Base-by-base conservation (phyloP, 2,113 vertebrate species). In the Puntigrus tetrazona region DNA sequence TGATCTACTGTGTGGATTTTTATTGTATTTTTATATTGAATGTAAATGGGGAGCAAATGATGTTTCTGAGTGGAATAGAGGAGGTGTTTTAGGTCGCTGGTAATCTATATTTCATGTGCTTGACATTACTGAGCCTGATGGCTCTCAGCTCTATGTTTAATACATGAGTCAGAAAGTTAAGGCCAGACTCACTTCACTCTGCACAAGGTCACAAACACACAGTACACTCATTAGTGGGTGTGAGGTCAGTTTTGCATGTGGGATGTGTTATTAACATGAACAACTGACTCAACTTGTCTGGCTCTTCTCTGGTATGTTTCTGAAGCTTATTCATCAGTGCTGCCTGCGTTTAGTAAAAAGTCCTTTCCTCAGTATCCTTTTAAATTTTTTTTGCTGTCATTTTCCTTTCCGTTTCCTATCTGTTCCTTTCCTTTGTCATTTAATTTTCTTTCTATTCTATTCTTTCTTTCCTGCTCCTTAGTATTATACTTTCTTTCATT, bases 41-140 rank as follows among this genome's bases (percentile, higher is more conserved):
- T 65, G 27, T 67, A 14, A 47, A 47, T 31, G 36, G 20, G 43
- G 16, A 4, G 43, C 3, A 47, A 74, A 74, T 74, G 72, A 74
- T 36, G 29, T 22, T 38, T 52, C 25, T 75, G 69, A 31, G 55
- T 50, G 45, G 20, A 45, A n/a, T 34, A 47, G 22, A 65, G 18
- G 27, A 18, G 8, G 52, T 34, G 78, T n/a, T 50, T 47, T 65
- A 36, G 45, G 75, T 74, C 4, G 2, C 31, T 29, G 52, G 7
- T 47, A 7, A 59, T 83, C 34, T 63, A 85, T 75, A 80, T 85
- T 85, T 83, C 27, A 87, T 85, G 74, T 73, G 45, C 57, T 85
- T 65, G 79, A 82, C 67, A 73, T 82, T 82, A 78, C 38, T 77
- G 78, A 81, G 73, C 82, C 65, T 81, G 63, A 65, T 77, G 65